Conservation (phyloP, 2,888 invertebrate genomes). For the Caenorhabditis sinica region DNA sequence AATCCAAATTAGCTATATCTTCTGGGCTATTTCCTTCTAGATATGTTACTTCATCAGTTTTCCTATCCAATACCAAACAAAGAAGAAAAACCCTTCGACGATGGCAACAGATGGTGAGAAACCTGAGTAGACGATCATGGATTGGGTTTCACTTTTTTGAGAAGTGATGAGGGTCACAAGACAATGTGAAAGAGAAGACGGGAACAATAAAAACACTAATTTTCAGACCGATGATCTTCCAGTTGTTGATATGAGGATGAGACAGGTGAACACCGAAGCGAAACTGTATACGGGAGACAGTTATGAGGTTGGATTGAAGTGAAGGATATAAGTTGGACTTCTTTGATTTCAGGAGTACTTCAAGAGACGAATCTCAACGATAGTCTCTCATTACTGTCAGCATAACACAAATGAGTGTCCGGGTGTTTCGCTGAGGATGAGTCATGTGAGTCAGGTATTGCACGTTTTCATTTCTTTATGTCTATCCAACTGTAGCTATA, state of each 20-base stretch:
- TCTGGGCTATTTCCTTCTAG: too few species aligned
- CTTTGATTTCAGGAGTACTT: slow-evolving; percentile 76
- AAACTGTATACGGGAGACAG: slow-evolving; percentile 77
- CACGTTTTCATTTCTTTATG: slow-evolving; percentile 52
- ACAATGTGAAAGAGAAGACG: slow-evolving; percentile 20
- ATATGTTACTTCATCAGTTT: not conserved
- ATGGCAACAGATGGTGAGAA: slow-evolving; percentile 30
- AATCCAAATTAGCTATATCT: too few species aligned
- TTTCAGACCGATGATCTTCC: slow-evolving; percentile 71
- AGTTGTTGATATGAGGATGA: slow-evolving; percentile 74
- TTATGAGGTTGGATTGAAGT: slow-evolving; percentile 67
- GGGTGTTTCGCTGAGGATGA: slow-evolving; percentile 72
- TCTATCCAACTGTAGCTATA: not conserved
- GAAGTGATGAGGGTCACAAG: slow-evolving; percentile 35
- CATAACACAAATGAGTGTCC: slow-evolving; percentile 80
- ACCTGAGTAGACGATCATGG: slow-evolving; percentile 30
- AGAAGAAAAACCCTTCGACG: slow-evolving; percentile 11
- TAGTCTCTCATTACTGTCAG: slow-evolving; percentile 81
- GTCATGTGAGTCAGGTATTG: slow-evolving; percentile 70
- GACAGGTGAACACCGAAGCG: slow-evolving; percentile 78
- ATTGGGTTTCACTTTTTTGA: slow-evolving; percentile 39
- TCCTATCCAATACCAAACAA: slow-evolving; percentile 16
- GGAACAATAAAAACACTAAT: slow-evolving; percentile 16
- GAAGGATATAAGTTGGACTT: not conserved
- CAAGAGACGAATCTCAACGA: slow-evolving; percentile 79